Conservation (phyloP, 2,888 invertebrate species). For the Spialia ferax region DNA sequence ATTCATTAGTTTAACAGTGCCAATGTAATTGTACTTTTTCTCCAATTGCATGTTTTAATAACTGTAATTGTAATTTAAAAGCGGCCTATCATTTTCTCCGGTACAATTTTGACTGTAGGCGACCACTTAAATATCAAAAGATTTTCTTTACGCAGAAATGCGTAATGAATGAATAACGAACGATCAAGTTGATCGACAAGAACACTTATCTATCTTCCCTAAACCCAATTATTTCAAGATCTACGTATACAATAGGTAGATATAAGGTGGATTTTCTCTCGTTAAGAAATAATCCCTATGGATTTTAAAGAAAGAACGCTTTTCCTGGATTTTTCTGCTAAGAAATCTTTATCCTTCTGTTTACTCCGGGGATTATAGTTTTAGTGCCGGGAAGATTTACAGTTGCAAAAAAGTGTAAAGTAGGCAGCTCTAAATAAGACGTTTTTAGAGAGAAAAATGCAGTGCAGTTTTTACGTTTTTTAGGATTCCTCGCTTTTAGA, state of each 20-base stretch:
- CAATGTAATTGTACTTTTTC: too few species aligned
- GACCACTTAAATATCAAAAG: not conserved
- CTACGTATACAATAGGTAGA: slow-evolving; percentile 32
- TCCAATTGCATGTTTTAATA: too few species aligned
- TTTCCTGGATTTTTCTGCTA: slow-evolving; percentile 33
- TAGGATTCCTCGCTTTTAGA: not conserved
- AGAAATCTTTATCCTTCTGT: slow-evolving; percentile 38
- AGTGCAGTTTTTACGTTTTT: slow-evolving; percentile 5
- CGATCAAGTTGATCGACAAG: slow-evolving; percentile 14
- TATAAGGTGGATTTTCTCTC: slow-evolving; percentile 28
- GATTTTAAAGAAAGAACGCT: slow-evolving; percentile 35
- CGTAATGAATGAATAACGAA: not conserved
- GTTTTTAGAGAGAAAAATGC: slow-evolving; percentile 21
- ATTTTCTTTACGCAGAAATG: not conserved
- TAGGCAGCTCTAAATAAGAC: slow-evolving; percentile 25
- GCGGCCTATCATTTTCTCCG: too few species aligned
- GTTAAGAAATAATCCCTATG: slow-evolving; percentile 35
- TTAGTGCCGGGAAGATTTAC: slow-evolving; percentile 30
- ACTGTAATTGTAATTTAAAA: too few species aligned
- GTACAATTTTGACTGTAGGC: not conserved
- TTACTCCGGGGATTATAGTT: slow-evolving; percentile 40
- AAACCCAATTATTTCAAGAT: slow-evolving; percentile 28
- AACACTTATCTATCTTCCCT: slow-evolving; percentile 5
- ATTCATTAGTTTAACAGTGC: too few species aligned
- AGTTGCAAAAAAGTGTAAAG: slow-evolving; percentile 24